A percentile compares a stretch with the other conserved stretches of the same genome.
Conservation (phyloP, 2,888 invertebrate species). For the Ephialtes manifestator region DNA sequence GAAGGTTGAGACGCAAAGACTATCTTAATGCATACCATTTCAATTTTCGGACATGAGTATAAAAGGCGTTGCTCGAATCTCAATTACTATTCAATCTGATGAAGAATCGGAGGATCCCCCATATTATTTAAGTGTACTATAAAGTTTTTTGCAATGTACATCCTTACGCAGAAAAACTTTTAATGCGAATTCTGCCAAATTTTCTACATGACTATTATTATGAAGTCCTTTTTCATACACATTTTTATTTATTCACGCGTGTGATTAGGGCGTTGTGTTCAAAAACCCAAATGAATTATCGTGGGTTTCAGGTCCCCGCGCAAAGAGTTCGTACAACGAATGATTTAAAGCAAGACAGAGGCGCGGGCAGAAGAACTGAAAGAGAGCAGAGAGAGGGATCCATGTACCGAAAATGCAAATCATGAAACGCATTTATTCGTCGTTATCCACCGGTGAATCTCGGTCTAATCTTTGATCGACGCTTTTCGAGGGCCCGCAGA, state of each 20-base stretch:
- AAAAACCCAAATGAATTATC: conserved; percentile 18
- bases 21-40: too few species aligned
- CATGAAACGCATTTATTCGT: conserved; percentile 72
- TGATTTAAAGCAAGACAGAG: conserved; percentile 47
- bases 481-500: conserved; percentile 62
- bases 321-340: conserved; percentile 36
- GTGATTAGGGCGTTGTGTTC: conserved; percentile 59
- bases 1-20: too few species aligned
- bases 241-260: conserved; percentile 65
- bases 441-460: conserved; percentile 68
- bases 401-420: conserved; percentile 74
- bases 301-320: conserved; percentile 25
- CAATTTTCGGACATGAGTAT: too few species aligned
- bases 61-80: not conserved
- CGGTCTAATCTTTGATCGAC: conserved; percentile 70
- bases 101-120: too few species aligned
- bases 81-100: not conserved
- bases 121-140: too few species aligned
- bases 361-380: conserved; percentile 18
- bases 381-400: conserved; percentile 40
- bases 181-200: not conserved
- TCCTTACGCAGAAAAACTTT: not conserved
- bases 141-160: not conserved
- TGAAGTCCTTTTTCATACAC: not conserved
- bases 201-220: not conserved